These are phyloP conservation scores for Siphamia tubifer DNA, from an alignment of 2,113 vertebrate genomes.

Conservation along the genomic window DNA sequence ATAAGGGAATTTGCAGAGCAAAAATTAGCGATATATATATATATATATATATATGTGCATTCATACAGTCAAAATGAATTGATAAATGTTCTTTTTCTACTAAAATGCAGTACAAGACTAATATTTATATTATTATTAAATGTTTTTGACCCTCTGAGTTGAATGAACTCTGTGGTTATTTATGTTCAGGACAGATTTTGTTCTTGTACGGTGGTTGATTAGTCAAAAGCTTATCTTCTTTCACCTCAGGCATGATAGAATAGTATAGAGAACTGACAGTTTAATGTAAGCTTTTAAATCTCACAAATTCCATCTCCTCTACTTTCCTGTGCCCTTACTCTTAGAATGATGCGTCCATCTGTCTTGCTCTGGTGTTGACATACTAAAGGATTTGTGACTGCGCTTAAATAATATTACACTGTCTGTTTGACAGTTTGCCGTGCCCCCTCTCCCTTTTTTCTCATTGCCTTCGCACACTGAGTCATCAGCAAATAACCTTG, in stretches of 20 bases:
- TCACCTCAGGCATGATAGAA: neutral
- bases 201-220: neutral
- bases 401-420: constrained; percentile 45
- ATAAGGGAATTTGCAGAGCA: no score
- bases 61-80: no score
- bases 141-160: no score
- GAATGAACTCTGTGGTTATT: neutral
- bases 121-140: no score
- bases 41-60: no score
- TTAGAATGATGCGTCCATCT: constrained; percentile 10
- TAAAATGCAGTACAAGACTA: no score
- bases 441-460: constrained; percentile 33
- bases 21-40: no score
- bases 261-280: neutral
- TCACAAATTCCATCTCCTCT: neutral
- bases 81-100: no score
- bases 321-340: neutral
- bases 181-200: neutral
- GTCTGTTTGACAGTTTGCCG: constrained; percentile 3
- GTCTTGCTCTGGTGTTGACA: constrained; percentile 29
- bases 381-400: constrained; percentile 35
- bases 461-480: constrained; percentile 39
- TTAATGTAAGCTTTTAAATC: constrained; percentile 6
- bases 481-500: constrained; percentile 66
- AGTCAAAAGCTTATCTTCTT: neutral